Evolutionary conservation across 2,797 vertebrate species (phyloP).

Genomic region (Channallabes apus): DNA sequence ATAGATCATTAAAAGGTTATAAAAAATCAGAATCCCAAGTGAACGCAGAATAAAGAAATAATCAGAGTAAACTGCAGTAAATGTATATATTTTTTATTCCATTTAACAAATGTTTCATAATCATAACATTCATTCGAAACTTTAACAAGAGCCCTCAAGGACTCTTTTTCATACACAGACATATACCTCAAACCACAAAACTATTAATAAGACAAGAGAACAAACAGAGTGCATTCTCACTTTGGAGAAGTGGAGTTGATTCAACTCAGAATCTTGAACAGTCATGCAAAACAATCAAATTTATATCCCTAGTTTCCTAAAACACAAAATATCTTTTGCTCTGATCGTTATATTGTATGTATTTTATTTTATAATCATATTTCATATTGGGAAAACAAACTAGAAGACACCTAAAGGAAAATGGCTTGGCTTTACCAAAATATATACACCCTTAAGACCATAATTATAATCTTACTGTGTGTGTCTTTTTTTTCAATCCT

Average conservation of each 20-base stretch:
- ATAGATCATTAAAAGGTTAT: background rate
- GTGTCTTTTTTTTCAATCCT: background rate
- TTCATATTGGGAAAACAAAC: slow-evolving; percentile 27
- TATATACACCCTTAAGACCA: slow-evolving; percentile 58
- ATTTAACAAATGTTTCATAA: slow-evolving; percentile 58
- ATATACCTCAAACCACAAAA: slow-evolving; percentile 63
- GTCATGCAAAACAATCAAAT: slow-evolving; percentile 54
- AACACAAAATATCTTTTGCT: slow-evolving; percentile 14
- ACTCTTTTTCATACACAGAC: slow-evolving; percentile 55
- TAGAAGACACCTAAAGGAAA: background rate
- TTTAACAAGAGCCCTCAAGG: slow-evolving; percentile 62
- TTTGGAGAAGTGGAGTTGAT: slow-evolving; percentile 57
- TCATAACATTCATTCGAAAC: slow-evolving; percentile 58
- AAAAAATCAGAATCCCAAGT: background rate
- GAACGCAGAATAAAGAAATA: background rate
- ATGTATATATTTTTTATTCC: slow-evolving; percentile 63
- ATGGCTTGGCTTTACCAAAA: slow-evolving; percentile 56
- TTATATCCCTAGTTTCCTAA: slow-evolving; percentile 34
- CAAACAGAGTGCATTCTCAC: slow-evolving; percentile 44
- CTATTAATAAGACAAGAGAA: slow-evolving; percentile 47
- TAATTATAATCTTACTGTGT: slow-evolving; percentile 37
- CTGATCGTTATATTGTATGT: background rate
- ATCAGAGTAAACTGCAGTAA: slow-evolving; percentile 33
- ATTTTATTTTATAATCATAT: slow-evolving; percentile 2
- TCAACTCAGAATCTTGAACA: slow-evolving; percentile 56